A percentile compares a stretch with the other conserved stretches of the same genome.
Conservation (phyloP, 2,888 invertebrate genomes). For the Pseudeuparius sepicola region DNA sequence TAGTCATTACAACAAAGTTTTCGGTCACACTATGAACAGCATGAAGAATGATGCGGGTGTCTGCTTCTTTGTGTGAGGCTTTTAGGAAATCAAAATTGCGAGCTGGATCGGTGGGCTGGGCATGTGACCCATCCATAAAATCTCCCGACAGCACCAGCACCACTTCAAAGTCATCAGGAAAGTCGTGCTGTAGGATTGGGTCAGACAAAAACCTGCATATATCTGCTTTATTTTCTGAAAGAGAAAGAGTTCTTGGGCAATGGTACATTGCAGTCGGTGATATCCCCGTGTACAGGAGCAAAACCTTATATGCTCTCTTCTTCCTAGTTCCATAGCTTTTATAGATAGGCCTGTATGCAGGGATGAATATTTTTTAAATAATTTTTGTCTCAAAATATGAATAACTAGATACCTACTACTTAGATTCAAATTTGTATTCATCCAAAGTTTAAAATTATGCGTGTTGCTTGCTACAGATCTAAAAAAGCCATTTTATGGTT, state of each 20-base stretch:
- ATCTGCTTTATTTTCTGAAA: constrained; percentile 6
- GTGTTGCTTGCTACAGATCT: too few relatives aligned
- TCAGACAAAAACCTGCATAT: too few relatives aligned
- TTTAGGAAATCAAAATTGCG: constrained; percentile 9
- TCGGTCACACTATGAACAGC: constrained; percentile 8
- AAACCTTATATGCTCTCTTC: constrained; percentile 3
- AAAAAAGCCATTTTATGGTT: too few relatives aligned
- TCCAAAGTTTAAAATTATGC: too few relatives aligned
- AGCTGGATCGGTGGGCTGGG: constrained; percentile 4
- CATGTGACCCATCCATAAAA: constrained; percentile 5
- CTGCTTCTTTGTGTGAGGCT: constrained; percentile 10
- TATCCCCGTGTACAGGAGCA: constrained; percentile 5
- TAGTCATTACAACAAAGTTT: constrained; percentile 7
- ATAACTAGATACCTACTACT: too few relatives aligned
- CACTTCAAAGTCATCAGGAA: constrained; percentile 4
- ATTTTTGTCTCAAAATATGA: too few relatives aligned
- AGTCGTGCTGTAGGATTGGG: constrained; percentile 9
- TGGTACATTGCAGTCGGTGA: constrained; percentile 6
- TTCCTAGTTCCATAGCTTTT: constrained; percentile 5
- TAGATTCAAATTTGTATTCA: too few relatives aligned
- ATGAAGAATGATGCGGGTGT: constrained; percentile 10
- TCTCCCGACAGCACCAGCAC: constrained; percentile 1
- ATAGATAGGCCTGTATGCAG: constrained; percentile 1
- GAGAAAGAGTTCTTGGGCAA: constrained; percentile 4
- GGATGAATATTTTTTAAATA: too few relatives aligned